Percentiles rank a stretch among this genome's conserved stretches.
Conservation (phyloP, 2,797 vertebrate genomes). For the Todus mexicanus region DNA sequence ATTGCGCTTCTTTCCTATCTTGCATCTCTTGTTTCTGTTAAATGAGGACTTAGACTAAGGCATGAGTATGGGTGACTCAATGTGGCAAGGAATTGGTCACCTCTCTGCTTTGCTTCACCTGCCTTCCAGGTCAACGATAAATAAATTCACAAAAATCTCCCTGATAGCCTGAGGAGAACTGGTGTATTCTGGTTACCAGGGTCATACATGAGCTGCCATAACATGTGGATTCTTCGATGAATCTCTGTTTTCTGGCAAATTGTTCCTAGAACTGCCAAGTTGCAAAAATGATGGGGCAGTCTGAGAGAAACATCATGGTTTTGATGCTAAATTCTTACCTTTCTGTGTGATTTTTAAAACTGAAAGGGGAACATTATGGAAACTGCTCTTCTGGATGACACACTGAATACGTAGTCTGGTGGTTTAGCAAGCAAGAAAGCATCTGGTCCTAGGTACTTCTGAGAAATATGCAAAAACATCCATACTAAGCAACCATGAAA, state of each 20-base stretch:
- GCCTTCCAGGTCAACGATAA: not conserved
- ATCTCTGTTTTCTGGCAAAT: not conserved
- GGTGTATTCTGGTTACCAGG: accelerated
- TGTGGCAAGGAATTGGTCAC: not conserved
- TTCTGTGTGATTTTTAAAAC: not conserved
- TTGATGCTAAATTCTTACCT: not conserved
- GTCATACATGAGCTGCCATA: accelerated
- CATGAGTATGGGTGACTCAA: not conserved
- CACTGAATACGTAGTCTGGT: accelerated
- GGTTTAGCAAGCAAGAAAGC: not conserved
- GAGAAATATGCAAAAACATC: not conserved
- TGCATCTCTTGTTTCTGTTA: not conserved
- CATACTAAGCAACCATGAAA: not conserved
- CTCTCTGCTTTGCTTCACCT: not conserved
- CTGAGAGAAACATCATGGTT: not conserved
- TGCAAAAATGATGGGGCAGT: not conserved
- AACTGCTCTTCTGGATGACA: not conserved
- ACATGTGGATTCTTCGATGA: not conserved
- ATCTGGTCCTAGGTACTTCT: not conserved
- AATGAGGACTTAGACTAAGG: not conserved
- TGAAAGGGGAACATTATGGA: not conserved
- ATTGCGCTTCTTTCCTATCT: not conserved
- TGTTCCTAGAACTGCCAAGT: not conserved
- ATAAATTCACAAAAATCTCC: not conserved
- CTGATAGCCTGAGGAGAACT: not conserved